Conservation (phyloP, 2,888 invertebrate genomes). For the Oithona nana region DNA sequence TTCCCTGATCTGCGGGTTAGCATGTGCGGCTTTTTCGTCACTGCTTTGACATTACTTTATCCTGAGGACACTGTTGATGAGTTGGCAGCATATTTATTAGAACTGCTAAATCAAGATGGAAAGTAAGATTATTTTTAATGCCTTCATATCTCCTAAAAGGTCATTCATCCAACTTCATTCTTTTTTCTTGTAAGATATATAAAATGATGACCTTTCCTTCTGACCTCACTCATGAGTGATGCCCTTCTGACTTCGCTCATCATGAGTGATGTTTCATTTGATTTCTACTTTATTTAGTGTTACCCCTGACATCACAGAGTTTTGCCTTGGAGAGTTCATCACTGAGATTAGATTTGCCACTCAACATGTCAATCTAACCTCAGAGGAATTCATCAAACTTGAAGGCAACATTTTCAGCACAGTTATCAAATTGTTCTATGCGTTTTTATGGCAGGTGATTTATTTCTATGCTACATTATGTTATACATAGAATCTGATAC, state of each 20-base stretch:
- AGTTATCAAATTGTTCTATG: slow-evolving; percentile 17
- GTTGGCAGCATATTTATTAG: not conserved
- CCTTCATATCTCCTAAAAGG: not conserved
- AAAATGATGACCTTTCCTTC: slow-evolving; percentile 2
- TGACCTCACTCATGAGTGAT: not conserved
- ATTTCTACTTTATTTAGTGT: slow-evolving; percentile 8
- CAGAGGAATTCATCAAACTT: not conserved
- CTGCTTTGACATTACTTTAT: slow-evolving; percentile 4
- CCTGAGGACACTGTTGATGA: slow-evolving; percentile 13
- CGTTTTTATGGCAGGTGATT: slow-evolving; percentile 17
- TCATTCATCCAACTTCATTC: not conserved
- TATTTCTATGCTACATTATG: slow-evolving; percentile 11
- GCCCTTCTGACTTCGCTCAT: not conserved
- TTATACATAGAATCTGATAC: too few relatives aligned
- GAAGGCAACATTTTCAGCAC: slow-evolving; percentile 10
- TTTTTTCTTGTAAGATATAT: not conserved
- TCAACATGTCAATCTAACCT: not conserved
- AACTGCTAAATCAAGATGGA: too few relatives aligned
- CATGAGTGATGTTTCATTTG: not conserved
- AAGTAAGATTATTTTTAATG: slow-evolving; percentile 4
- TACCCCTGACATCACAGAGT: slow-evolving; percentile 6
- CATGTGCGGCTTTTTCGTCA: slow-evolving; percentile 13
- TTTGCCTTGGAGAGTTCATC: not conserved
- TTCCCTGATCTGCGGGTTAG: slow-evolving; percentile 6
- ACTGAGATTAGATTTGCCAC: slow-evolving; percentile 3